A percentile compares a stretch with the other conserved stretches of the same genome.
Conservation (phyloP, 2,888 invertebrate genomes). For the Glyphotaelius pellucidus region DNA sequence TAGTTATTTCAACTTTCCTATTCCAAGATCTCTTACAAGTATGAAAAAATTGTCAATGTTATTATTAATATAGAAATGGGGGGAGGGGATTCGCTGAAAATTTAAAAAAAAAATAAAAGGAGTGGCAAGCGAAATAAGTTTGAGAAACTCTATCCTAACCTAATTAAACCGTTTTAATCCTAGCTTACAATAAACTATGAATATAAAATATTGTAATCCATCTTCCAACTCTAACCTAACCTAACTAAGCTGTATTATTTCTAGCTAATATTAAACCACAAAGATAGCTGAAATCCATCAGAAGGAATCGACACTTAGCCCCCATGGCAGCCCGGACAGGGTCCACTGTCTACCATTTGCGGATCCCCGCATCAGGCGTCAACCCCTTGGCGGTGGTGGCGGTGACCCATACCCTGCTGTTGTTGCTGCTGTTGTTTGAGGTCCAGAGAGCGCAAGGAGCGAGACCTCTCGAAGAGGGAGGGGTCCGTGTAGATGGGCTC, state of each 20-base stretch:
- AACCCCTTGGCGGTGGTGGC: conserved; percentile 55
- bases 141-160: neutral
- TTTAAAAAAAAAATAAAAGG: neutral
- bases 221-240: neutral
- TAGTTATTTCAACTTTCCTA: too few species aligned
- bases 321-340: neutral
- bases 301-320: neutral
- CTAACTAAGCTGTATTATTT: neutral
- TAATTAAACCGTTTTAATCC: neutral
- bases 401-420: conserved; percentile 66
- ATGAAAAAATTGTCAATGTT: too few species aligned
- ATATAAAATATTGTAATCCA: neutral
- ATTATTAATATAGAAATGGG: neutral
- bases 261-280: neutral
- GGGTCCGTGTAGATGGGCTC: conserved; percentile 96
- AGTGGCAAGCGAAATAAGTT: neutral
- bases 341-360: neutral
- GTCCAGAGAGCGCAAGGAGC: conserved; percentile 83
- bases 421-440: conserved; percentile 69
- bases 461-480: conserved; percentile 90
- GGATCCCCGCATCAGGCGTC: conserved; percentile 3
- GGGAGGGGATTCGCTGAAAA: neutral
- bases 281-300: neutral
- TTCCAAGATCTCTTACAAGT: too few species aligned
- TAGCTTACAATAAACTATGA: neutral